Evolutionary conservation across 2,888 invertebrate genomes (phyloP), one percentile per base, ranked within the genome.

Genomic region (Mythimna loreyi): DNA sequence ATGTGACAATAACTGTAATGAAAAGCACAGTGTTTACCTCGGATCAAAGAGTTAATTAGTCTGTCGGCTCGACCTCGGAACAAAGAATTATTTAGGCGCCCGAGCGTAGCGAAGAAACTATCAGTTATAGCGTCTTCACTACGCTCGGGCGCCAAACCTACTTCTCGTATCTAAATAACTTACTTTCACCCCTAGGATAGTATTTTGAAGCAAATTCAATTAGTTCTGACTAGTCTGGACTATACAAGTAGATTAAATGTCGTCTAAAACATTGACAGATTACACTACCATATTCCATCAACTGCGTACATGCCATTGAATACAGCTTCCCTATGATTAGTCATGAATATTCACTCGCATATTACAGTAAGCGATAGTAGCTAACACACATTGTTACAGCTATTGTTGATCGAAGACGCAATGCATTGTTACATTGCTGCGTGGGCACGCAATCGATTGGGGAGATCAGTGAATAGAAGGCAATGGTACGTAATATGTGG

Each of bases 271-370:
- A 3, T 66, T 67, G 47, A 75, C 56, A 36, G 75, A 67, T 50
- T 56, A 67, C 50, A 33, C 43, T 40, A 57, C 7, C 21, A 30
- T 66, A 66, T 50, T 61, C 74, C 40, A 73, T 78, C 60, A 74
- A 36, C 59, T 40, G 30, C 13, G 67, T 58, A 52, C 83, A 82
- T 73, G 73, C 78, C 40, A 61, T 57, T 67, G 74, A 82, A 82
- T 80, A 67, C 45, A 13, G 28, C 25, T 33, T 67, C 55, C 73
- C 65, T 60, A 40, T 57, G 66, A 70, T 61, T 66, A 59, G 53
- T 47, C 71, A 83, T 83, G 81, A 82, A 81, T 81, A 81, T 81
- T 83, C 81, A 72, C 56, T 61, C 45, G 55, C 55, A 30, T 78
- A 80, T 67, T 75, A 76, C 66, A 55, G 71, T 76, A 74, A 71